phyloP scores from a whole-genome alignment of 1,140 invertebrate genomes.

The Tetranychus urticae region DNA sequence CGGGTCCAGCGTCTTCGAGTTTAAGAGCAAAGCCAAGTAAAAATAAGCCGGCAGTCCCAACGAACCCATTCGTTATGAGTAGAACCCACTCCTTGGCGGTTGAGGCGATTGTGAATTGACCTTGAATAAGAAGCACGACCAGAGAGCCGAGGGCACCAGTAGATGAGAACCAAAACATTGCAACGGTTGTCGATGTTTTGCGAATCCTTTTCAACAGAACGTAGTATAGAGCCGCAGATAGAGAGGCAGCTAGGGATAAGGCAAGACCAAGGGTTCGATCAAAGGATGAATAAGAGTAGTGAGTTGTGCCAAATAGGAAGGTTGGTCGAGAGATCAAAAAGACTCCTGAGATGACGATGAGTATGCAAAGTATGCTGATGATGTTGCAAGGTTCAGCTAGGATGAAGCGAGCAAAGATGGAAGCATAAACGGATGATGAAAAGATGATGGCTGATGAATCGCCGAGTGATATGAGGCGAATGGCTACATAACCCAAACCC shows the following conservation, averaged over 20 bases:
- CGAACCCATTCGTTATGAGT: slow-evolving; percentile 20
- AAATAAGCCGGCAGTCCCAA: slow-evolving; percentile 66
- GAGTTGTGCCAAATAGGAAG: slow-evolving; percentile 20
- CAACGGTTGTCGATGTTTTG: slow-evolving; percentile 49
- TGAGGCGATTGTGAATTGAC: not conserved
- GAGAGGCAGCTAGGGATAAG: slow-evolving; percentile 51
- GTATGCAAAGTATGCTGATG: slow-evolving; percentile 24
- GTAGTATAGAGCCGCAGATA: slow-evolving; percentile 66
- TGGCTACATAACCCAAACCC: not conserved
- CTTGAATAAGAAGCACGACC: not conserved
- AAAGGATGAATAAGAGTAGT: slow-evolving; percentile 14
- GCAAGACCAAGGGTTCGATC: slow-evolving; percentile 39
- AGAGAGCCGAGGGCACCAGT: not conserved
- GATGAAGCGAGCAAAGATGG: slow-evolving; percentile 26
- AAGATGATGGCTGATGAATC: slow-evolving; percentile 32
- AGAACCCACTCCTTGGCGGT: too few species aligned
- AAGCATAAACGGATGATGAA: slow-evolving; percentile 29
- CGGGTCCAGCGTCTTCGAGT: slow-evolving; percentile 63
- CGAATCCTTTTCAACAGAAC: slow-evolving; percentile 55
- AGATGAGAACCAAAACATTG: slow-evolving; percentile 36
- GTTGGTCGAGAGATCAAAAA: slow-evolving; percentile 27
- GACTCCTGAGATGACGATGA: slow-evolving; percentile 24
- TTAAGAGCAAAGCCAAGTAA: slow-evolving; percentile 56
- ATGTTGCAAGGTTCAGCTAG: slow-evolving; percentile 28
- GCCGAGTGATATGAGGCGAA: slow-evolving; percentile 27